Conservation (phyloP, 1,140 invertebrate species). For the Tetranychus cinnabarinus region DNA sequence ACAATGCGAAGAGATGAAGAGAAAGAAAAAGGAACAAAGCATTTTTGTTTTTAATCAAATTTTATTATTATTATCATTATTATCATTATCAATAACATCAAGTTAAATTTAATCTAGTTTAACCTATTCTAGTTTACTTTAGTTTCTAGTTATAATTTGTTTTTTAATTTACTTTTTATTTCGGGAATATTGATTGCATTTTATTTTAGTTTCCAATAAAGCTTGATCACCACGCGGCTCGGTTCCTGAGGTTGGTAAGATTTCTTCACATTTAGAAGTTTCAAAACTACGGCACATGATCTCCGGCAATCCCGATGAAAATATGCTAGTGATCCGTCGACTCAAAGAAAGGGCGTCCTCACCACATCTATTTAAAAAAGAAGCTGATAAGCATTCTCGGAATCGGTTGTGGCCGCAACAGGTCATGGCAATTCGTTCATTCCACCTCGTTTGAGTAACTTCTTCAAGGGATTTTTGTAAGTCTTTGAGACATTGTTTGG, state of each 20-base stretch:
- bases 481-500: slow-evolving; percentile 12
- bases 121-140: too few relatives aligned
- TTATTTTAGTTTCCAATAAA: too few relatives aligned
- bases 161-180: too few relatives aligned
- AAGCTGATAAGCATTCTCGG: slow-evolving; percentile 7
- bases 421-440: slow-evolving; percentile 14
- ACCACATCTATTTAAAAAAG: slow-evolving; percentile 13
- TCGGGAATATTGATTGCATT: too few relatives aligned
- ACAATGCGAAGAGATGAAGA: too few relatives aligned
- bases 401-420: slow-evolving; percentile 12
- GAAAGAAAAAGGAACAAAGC: too few relatives aligned
- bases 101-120: too few relatives aligned
- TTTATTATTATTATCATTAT: too few relatives aligned
- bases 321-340: slow-evolving; percentile 11
- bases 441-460: slow-evolving; percentile 11
- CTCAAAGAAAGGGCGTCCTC: slow-evolving; percentile 8
- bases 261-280: background rate
- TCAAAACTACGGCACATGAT: slow-evolving; percentile 11
- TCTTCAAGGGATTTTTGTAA: slow-evolving; percentile 14
- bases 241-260: slow-evolving; percentile 1
- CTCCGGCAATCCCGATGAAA: slow-evolving; percentile 13
- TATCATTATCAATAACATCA: too few relatives aligned
- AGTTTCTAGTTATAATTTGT: too few relatives aligned
- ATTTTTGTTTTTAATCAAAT: too few relatives aligned
- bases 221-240: slow-evolving; percentile 2